Base-by-base conservation (phyloP, 2,888 invertebrate genomes). In the Drosophila bunnanda region DNA sequence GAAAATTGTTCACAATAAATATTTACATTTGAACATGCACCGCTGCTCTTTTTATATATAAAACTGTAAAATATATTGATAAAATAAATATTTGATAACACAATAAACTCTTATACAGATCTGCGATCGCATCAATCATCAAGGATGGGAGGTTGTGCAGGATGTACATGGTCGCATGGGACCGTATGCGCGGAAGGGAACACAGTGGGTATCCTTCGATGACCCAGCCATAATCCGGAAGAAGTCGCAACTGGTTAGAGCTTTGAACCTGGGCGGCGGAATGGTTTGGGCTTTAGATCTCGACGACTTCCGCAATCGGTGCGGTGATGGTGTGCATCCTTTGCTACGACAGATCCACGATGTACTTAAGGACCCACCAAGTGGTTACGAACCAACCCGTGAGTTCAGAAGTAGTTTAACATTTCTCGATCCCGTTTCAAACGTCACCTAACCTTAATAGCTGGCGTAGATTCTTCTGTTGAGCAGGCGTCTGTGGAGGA, bases 231-330 rank as follows among this genome's bases (percentile, higher is more conserved):
- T 96, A 92, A 95, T 98, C 46, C 94, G 94, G 72, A 94, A 94
- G 76, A 98, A 98, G 93, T 95, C 97, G 0, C 95, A 96, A 82
- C 95, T 95, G 84, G 95, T 97, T 38, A 94, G 96, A 72, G 94
- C 95, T 15, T 93, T 96, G 92, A 94, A 95, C 73, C 93, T 98
- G 20, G 97, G 96, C 15, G 97, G 97, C 66, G 97, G 96, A 20
- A 97, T 97, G 97, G 95, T 97, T 46, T 97, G 97, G 97, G 97
- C 97, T 0, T 93, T 97, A 38, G 97, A 97, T 93, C 94, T 97
- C 78, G 97, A 98, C 81, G 97, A 98, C 92, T 97, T 97, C 90
- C 95, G 94, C 75, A 95, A 96, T 89, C 94, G 95, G 72, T 97
- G 97, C 90, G 96, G 96, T 1, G 94, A 96, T 90, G 97, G 97